A percentile compares a stretch with the other conserved stretches of the same genome.
Evolutionary conservation across 2,113 vertebrate species (phyloP).

Genomic region (Neotragus pygmaeus): DNA sequence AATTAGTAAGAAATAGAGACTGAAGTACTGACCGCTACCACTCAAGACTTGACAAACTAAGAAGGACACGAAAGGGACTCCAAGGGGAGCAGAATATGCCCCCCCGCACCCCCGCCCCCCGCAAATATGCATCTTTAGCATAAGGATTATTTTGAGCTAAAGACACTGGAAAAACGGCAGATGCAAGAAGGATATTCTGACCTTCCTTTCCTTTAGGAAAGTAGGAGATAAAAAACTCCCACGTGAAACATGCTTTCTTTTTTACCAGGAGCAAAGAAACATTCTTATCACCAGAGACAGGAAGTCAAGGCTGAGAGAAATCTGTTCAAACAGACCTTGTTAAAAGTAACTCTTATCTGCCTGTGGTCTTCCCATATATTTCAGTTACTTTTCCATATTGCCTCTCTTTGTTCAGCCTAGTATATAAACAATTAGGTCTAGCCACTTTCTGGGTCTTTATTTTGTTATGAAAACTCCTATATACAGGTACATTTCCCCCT

Average conservation of each 20-base stretch:
- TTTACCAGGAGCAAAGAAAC: neutral
- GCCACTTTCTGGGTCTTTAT: neutral
- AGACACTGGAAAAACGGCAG: neutral
- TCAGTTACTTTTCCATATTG: neutral
- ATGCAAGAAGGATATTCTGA: neutral
- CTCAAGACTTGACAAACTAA: neutral
- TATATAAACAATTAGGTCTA: neutral
- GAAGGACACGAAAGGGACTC: neutral
- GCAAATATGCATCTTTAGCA: neutral
- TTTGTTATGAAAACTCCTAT: neutral
- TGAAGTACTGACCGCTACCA: neutral
- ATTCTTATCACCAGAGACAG: neutral
- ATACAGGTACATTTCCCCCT: neutral
- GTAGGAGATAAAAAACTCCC: neutral
- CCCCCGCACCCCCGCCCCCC: accelerated
- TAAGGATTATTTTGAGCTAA: neutral
- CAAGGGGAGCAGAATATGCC: neutral
- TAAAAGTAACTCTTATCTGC: neutral
- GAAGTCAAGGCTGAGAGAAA: neutral
- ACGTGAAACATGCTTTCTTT: neutral
- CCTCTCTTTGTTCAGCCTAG: neutral
- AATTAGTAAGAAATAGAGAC: neutral
- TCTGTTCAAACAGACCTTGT: neutral
- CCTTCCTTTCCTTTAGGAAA: neutral
- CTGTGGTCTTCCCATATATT: neutral